phyloP scores from a whole-genome alignment of 2,797 vertebrate species.

The Anguilla marmorata region DNA sequence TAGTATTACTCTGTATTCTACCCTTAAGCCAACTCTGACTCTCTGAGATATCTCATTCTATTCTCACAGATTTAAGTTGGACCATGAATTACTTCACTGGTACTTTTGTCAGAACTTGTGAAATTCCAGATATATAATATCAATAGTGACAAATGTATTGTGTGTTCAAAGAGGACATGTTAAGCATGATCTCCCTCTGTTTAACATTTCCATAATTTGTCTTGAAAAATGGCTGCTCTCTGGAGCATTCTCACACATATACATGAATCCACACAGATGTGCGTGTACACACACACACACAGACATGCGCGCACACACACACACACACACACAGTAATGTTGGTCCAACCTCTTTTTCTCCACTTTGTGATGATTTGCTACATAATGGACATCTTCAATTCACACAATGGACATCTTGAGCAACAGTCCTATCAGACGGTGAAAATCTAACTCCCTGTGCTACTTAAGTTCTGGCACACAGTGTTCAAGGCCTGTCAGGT shows the following conservation, averaged over 20 bases:
- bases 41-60: neutral
- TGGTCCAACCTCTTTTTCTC: neutral
- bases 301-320: neutral
- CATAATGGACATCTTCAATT: neutral
- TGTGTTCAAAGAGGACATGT: neutral
- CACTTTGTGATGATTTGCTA: neutral
- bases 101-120: neutral
- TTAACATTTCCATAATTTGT: neutral
- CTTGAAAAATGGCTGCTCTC: neutral
- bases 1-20: neutral
- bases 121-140: neutral
- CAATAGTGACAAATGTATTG: neutral
- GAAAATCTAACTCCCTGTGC: slow-evolving; percentile 21
- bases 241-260: too few species aligned
- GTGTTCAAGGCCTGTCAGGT: slow-evolving; percentile 11
- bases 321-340: neutral
- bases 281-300: neutral
- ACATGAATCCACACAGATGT: neutral
- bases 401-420: neutral
- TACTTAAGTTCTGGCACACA: slow-evolving; percentile 3
- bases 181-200: neutral
- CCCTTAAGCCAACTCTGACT: neutral
- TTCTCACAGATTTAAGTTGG: neutral
- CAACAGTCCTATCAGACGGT: neutral
- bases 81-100: neutral